Evolutionary conservation across 2,797 vertebrate species (phyloP).

Genomic region (Sebastolobus altivelis): DNA sequence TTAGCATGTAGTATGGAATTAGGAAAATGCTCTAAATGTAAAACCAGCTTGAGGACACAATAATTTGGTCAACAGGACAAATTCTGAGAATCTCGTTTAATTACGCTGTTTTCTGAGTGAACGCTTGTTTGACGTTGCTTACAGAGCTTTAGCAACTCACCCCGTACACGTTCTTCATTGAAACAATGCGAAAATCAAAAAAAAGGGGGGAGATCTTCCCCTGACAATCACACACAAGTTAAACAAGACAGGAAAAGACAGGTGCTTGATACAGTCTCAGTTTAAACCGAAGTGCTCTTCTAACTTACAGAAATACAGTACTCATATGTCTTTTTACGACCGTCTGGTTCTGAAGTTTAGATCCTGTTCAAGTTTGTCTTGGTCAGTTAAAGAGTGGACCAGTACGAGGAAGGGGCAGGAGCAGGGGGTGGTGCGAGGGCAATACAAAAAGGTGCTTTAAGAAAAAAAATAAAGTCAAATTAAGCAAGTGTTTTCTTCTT

Average conservation of each 20-base stretch:
- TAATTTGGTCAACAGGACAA: constrained; percentile 4
- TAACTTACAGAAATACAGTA: constrained; percentile 56
- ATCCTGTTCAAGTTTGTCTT: constrained; percentile 52
- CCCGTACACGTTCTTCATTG: constrained; percentile 30
- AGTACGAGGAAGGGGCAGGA: neutral
- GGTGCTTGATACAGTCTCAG: constrained; percentile 43
- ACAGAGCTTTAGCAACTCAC: constrained; percentile 52
- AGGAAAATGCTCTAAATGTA: neutral
- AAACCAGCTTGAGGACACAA: neutral
- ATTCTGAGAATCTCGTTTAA: constrained; percentile 4
- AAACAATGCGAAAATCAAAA: constrained; percentile 12
- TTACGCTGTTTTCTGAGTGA: constrained; percentile 13
- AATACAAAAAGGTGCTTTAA: constrained; percentile 66
- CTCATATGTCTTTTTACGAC: constrained; percentile 16
- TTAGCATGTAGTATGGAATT: neutral
- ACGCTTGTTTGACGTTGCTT: constrained; percentile 2
- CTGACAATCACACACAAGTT: constrained; percentile 25
- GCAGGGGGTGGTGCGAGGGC: neutral
- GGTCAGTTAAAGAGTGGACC: constrained; percentile 32
- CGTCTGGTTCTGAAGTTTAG: constrained; percentile 46
- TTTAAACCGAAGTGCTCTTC: constrained; percentile 48
- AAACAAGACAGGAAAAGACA: constrained; percentile 38
- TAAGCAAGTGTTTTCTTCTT: constrained; percentile 54
- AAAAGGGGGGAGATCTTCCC: neutral
- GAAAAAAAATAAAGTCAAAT: constrained; percentile 32